Percentiles rank a stretch among this genome's conserved stretches.
phyloP scores from a whole-genome alignment of 1,140 invertebrate species.

The Metopolophium dirhodum region DNA sequence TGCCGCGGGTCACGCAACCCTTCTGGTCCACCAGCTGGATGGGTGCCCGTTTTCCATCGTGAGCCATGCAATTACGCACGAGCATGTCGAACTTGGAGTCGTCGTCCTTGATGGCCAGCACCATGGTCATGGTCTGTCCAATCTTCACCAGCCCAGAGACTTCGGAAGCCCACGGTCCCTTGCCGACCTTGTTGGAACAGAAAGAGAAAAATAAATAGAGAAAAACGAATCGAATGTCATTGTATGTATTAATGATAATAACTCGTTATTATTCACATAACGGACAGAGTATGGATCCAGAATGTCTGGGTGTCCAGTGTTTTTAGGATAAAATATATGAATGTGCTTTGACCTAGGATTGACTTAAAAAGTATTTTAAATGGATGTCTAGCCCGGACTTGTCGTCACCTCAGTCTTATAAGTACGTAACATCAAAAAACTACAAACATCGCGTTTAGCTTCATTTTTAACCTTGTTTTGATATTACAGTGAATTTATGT shows the following conservation, averaged over 20 bases:
- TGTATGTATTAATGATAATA: background rate
- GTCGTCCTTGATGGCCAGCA: slow-evolving; percentile 93
- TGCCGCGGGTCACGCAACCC: slow-evolving; percentile 89
- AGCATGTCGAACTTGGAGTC: slow-evolving; percentile 96
- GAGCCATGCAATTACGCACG: slow-evolving; percentile 91
- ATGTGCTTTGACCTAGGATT: background rate
- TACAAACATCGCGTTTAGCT: background rate
- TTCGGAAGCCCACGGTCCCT: slow-evolving; percentile 94
- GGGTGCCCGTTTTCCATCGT: slow-evolving; percentile 92
- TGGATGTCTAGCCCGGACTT: background rate
- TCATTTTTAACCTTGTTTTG: background rate
- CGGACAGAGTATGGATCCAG: background rate
- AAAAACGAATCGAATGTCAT: background rate
- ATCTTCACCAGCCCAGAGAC: slow-evolving; percentile 94
- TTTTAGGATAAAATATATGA: background rate
- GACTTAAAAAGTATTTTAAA: background rate
- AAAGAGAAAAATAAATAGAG: background rate
- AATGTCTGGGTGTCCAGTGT: background rate
- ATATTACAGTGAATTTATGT: background rate
- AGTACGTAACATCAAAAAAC: background rate
- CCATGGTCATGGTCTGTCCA: slow-evolving; percentile 97
- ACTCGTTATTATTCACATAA: too few species aligned
- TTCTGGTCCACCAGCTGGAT: slow-evolving; percentile 93
- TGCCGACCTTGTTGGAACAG: slow-evolving; percentile 72
- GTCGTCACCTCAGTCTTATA: background rate